Base-by-base conservation (phyloP, 2,797 vertebrate species). In the Melanogrammus aeglefinus region DNA sequence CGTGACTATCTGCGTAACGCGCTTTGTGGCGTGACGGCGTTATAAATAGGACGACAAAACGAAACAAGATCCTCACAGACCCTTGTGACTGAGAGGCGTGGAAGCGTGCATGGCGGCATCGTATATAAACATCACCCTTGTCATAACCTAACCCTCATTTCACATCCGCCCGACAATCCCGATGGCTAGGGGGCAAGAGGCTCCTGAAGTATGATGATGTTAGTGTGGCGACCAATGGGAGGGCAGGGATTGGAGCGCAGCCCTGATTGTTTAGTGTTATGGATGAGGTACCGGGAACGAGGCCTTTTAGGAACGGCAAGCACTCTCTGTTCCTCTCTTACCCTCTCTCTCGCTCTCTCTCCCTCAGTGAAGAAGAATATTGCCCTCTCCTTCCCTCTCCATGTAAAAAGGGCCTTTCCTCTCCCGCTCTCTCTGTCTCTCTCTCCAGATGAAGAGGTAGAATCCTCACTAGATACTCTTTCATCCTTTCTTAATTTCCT, bases 91-190 rank as follows among this genome's bases (percentile, higher is more conserved):
- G 63, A 69, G 5, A 69, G 63, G 63, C 63, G 63, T 69, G 63
- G 29, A 69, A 69, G 63, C 24, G 63, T 4, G 24, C 4, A 1
- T 2, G 63, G 63, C 63, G 10, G 63, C 29, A 27, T 69, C n/a
- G 24, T 29, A 69, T 69, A 69, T 27, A 69, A 69, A 69, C 63
- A 69, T 69, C 63, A 69, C n/a, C 63, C 63, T 69, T 7, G 63
- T 69, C 63, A 69, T 69, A 69, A 63, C 57, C 57, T 18, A 2
- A 6, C 80, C 79, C 78, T 79, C 74, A 7, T 70, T 81, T 47
- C 24, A 6, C 72, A 74, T 73, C 35, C 69, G 83, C 81, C 79
- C 70, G 44, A 79, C 38, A 79, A 76, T 18, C 51, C 21, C n/a
- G 18, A 29, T 29, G 70, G 57, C 63, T 27, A 31, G 31, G 63